Evolutionary conservation across 2,113 vertebrate species (phyloP), one percentile per base, ranked within the genome.

Genomic region (Nicator chloris): DNA sequence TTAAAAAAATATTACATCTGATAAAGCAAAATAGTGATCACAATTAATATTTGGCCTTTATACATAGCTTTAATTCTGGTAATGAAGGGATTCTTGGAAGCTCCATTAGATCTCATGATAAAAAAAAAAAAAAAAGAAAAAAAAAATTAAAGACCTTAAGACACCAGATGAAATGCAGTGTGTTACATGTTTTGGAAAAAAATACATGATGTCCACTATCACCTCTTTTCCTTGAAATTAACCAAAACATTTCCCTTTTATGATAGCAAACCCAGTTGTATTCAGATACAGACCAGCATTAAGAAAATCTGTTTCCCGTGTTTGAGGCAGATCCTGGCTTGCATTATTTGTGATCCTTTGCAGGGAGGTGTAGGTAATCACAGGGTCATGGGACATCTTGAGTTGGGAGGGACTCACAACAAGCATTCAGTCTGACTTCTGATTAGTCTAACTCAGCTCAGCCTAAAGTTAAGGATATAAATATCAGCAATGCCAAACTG

Each of bases 151-250:
- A 47, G 19, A 19, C 13, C 16, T 27, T 2, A 35, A 45, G 11
- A 31, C 15, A 28, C 0, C 2, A 53, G 19, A 18, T n/a, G 23
- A 75, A 60, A 59, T 28, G 4, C 9, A 49, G 4, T 2, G 7
- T 13, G 4, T 64, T 69, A 31, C 10, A 14, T 3, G 0, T 51
- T 82, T 54, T 90, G 44, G 14, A 53, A 88, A 88, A 72, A 45
- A 47, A 60, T 10, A 4, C 3, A 3, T 13, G 3, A 1, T 45
- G 12, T 54, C 3, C 8, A 17, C 9, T 6, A 2, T 37, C 28
- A 53, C 4, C 2, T 35, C 3, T 60, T 85, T 75, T 31, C 8
- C 33, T 63, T 54, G 50, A 70, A 87, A 61, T 1, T 2, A 50
- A 11, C 3, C 4, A 35, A 59, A 40, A 4, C 2, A 15, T 4